Evolutionary conservation across 1,140 invertebrate species (phyloP).

Genomic region (Anastrepha obliqua): DNA sequence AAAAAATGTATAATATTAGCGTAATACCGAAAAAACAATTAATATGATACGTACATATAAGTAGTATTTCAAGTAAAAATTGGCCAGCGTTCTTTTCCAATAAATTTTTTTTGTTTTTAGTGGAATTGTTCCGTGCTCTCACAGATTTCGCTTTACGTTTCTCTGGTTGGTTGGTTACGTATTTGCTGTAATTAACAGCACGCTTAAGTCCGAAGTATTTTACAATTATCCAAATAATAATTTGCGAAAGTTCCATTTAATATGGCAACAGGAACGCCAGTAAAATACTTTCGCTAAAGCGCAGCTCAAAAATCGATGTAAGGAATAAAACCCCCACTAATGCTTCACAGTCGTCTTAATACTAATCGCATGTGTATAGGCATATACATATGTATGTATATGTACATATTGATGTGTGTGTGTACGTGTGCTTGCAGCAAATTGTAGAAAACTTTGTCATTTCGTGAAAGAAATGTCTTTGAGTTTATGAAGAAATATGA

Average conservation of each 20-base stretch:
- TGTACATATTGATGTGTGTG: background rate
- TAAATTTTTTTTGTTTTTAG: too few relatives aligned
- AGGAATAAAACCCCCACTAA: background rate
- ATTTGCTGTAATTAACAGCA: background rate
- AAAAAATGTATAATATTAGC: too few relatives aligned
- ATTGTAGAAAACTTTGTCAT: constrained; percentile 54
- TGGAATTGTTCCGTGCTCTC: too few relatives aligned
- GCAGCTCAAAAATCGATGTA: constrained; percentile 37
- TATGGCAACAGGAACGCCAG: background rate
- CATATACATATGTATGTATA: background rate
- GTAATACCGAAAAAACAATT: too few relatives aligned
- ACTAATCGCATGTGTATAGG: too few relatives aligned
- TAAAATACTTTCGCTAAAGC: constrained; percentile 22
- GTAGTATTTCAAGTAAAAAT: too few relatives aligned
- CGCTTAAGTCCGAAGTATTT: background rate
- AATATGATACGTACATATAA: too few relatives aligned
- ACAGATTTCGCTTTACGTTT: too few relatives aligned
- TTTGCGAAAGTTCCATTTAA: constrained; percentile 40
- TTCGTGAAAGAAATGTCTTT: constrained; percentile 53
- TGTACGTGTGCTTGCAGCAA: constrained; percentile 13
- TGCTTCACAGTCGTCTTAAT: background rate
- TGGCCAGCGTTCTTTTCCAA: too few relatives aligned
- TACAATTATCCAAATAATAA: constrained; percentile 2
- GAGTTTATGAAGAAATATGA: constrained; percentile 55
- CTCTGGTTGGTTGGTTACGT: background rate